phyloP scores from a whole-genome alignment of 2,113 vertebrate genomes.

The Perca schrenkii region DNA sequence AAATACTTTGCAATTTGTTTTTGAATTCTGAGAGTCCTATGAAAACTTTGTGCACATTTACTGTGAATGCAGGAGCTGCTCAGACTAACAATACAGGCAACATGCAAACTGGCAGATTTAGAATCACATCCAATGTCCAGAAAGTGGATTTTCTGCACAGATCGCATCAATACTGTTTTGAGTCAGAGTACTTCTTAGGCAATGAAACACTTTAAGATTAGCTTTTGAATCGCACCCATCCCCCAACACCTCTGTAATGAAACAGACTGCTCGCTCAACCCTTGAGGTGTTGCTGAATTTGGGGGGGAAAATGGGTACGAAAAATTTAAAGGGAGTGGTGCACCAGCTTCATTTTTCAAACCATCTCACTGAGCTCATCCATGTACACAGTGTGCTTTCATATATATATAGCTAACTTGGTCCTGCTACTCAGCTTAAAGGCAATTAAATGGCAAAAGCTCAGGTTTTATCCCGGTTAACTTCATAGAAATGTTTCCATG shows the following conservation, averaged over 20 bases:
- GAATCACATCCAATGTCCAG: background rate
- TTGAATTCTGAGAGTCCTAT: background rate
- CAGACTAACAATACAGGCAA: background rate
- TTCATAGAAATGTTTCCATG: slow-evolving; percentile 97
- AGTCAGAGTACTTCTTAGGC: slow-evolving; percentile 38
- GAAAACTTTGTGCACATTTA: slow-evolving; percentile 32
- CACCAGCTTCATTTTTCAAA: slow-evolving; percentile 55
- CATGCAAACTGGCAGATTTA: background rate
- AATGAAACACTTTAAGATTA: slow-evolving; percentile 71
- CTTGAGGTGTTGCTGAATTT: slow-evolving; percentile 77
- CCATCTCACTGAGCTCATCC: slow-evolving; percentile 29
- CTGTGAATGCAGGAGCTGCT: background rate
- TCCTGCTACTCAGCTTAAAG: slow-evolving; percentile 90
- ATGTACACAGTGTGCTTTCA: slow-evolving; percentile 40
- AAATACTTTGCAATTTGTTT: slow-evolving; percentile 23
- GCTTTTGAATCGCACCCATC: slow-evolving; percentile 71
- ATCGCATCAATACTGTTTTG: slow-evolving; percentile 49
- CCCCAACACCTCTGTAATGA: slow-evolving; percentile 75
- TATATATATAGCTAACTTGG: slow-evolving; percentile 81
- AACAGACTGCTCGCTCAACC: slow-evolving; percentile 63
- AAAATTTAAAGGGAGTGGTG: slow-evolving; percentile 50
- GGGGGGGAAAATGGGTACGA: slow-evolving; percentile 34
- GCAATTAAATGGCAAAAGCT: slow-evolving; percentile 94
- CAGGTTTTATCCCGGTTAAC: slow-evolving; percentile 93
- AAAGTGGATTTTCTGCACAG: slow-evolving; percentile 24